phyloP scores from a whole-genome alignment of 2,888 invertebrate species.

The Microctonus aethiopoides region DNA sequence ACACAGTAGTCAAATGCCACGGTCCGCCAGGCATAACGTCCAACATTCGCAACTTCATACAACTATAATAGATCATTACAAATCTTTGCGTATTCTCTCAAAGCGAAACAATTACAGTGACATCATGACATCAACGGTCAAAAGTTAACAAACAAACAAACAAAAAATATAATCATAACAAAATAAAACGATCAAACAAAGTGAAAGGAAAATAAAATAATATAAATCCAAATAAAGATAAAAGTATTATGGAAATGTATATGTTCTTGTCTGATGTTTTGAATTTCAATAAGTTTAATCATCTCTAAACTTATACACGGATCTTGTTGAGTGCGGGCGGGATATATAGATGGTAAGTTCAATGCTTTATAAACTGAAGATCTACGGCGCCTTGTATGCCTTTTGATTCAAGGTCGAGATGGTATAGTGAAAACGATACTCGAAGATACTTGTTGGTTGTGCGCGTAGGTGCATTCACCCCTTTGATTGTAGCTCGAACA shows the following conservation, averaged over 20 bases:
- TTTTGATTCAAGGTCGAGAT: conserved; percentile 42
- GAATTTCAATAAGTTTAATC: not conserved
- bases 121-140: not conserved
- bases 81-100: conserved; percentile 26
- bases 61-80: conserved; percentile 43
- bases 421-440: conserved; percentile 44
- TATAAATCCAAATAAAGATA: not conserved
- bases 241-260: not conserved
- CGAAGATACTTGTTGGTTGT: conserved; percentile 39
- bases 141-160: not conserved
- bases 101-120: not conserved
- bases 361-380: conserved; percentile 14
- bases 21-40: conserved; percentile 47
- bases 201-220: too few species aligned
- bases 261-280: not conserved
- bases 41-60: conserved; percentile 43
- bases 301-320: not conserved
- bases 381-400: conserved; percentile 10
- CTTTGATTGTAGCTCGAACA: conserved; percentile 6
- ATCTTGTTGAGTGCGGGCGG: not conserved
- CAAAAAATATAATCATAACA: too few species aligned
- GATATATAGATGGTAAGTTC: conserved; percentile 12
- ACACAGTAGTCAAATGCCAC: conserved; percentile 35
- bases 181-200: not conserved
- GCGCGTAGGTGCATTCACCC: conserved; percentile 46